A percentile compares a stretch with the other conserved stretches of the same genome.
These are phyloP conservation scores for Trissonchulus sp. DNA, from an alignment of 2,888 invertebrate species.

Conservation along the genomic window DNA sequence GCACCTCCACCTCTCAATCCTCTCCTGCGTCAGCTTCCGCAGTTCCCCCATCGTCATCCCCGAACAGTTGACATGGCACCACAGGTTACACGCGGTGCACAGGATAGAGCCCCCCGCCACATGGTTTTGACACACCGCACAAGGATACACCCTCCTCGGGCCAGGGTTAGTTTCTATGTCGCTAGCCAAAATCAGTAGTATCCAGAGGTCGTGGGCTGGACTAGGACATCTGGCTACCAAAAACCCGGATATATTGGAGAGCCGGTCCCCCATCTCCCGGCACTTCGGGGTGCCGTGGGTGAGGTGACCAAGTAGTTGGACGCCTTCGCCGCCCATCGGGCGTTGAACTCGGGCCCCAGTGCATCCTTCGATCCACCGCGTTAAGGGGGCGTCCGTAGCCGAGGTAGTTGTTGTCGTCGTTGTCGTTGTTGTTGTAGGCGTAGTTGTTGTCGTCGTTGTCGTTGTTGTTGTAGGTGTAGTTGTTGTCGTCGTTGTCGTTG, in stretches of 20 bases:
- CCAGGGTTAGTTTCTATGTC: constrained; percentile 13
- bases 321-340: constrained; percentile 5
- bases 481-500: no score
- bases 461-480: no score
- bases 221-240: constrained; percentile 16
- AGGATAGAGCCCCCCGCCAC: neutral
- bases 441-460: no score
- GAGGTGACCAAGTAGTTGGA: no score
- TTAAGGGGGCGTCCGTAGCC: no score
- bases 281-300: no score
- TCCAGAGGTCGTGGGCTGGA: constrained; percentile 21
- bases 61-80: constrained; percentile 9
- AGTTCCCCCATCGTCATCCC: neutral
- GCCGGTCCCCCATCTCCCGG: neutral
- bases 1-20: neutral
- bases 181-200: neutral
- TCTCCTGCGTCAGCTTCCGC: neutral
- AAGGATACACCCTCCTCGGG: neutral
- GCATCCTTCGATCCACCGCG: no score
- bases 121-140: neutral
- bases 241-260: constrained; percentile 7
- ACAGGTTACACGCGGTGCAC: neutral
- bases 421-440: no score
- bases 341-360: constrained; percentile 1
- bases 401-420: no score